A percentile compares a stretch with the other conserved stretches of the same genome.
Conservation (phyloP, 1,140 invertebrate genomes). For the Colletes gigas region DNA sequence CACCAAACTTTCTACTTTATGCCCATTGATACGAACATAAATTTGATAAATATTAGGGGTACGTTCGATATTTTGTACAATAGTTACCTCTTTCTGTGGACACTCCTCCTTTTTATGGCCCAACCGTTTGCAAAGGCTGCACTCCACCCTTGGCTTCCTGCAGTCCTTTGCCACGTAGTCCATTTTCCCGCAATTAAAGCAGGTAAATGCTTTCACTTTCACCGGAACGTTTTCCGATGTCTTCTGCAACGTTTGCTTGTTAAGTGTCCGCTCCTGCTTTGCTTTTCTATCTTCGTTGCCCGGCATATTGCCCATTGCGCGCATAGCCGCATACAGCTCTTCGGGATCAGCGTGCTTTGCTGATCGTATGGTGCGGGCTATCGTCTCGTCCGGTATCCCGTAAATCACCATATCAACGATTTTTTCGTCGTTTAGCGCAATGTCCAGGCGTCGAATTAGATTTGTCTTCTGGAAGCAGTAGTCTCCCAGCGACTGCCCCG, state of each 20-base stretch:
- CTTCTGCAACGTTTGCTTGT: too few relatives aligned
- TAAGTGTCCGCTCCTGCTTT: too few relatives aligned
- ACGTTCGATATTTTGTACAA: not conserved
- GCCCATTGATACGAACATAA: too few relatives aligned
- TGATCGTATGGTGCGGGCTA: not conserved
- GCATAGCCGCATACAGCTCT: not conserved
- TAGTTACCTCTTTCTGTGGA: not conserved
- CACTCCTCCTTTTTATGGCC: not conserved
- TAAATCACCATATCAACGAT: not conserved
- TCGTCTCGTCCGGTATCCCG: not conserved
- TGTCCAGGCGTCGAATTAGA: not conserved
- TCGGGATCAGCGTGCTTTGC: not conserved
- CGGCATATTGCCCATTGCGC: not conserved
- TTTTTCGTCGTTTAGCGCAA: not conserved
- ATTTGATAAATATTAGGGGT: not conserved
- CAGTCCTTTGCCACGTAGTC: not conserved
- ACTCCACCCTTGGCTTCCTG: too few relatives aligned
- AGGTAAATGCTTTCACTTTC: too few relatives aligned
- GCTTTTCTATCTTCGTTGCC: not conserved
- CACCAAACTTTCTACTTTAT: too few relatives aligned
- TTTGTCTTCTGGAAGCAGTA: constrained; percentile 9
- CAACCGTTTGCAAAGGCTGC: too few relatives aligned
- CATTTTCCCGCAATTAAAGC: too few relatives aligned
- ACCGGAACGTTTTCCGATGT: too few relatives aligned
- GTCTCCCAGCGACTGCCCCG: not conserved